Percentiles rank a stretch among this genome's conserved stretches.
Evolutionary conservation across 2,888 invertebrate genomes (phyloP).

Genomic region (Mythimna albipuncta): DNA sequence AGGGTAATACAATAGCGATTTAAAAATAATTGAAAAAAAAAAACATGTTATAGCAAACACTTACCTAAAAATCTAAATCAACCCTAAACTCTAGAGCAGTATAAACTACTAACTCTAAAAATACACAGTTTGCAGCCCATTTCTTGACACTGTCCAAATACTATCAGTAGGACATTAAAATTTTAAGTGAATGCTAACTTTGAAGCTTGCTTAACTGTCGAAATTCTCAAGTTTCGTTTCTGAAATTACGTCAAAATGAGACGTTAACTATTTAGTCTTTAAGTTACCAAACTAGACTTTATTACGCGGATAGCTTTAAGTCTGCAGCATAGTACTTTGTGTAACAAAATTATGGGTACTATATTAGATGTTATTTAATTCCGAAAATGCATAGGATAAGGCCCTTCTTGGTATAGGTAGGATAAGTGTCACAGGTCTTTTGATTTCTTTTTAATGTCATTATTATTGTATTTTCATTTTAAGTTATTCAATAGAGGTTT

Average conservation of each 20-base stretch:
- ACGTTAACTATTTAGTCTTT: slow-evolving; percentile 50
- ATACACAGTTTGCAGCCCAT: neutral
- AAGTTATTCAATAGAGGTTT: too few relatives aligned
- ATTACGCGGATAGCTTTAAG: slow-evolving; percentile 19
- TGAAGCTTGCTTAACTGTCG: neutral
- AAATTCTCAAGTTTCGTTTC: slow-evolving; percentile 31
- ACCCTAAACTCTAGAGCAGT: too few relatives aligned
- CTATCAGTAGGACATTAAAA: slow-evolving; percentile 18
- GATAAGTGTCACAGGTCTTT: too few relatives aligned
- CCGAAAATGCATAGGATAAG: neutral
- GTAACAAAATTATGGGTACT: slow-evolving; percentile 37
- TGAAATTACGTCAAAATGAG: slow-evolving; percentile 30
- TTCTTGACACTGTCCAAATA: slow-evolving; percentile 26
- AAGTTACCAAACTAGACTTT: slow-evolving; percentile 37
- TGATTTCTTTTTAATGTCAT: too few relatives aligned
- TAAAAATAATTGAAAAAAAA: too few relatives aligned
- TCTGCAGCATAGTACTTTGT: slow-evolving; percentile 25
- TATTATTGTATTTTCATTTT: too few relatives aligned
- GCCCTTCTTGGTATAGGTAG: too few relatives aligned
- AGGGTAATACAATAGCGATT: too few relatives aligned
- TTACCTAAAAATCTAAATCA: too few relatives aligned
- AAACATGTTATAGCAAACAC: too few relatives aligned
- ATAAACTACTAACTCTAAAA: too few relatives aligned
- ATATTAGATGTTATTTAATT: slow-evolving; percentile 1
- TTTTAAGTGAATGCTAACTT: slow-evolving; percentile 24